A percentile compares a stretch with the other conserved stretches of the same genome.
Conservation (phyloP, 2,113 vertebrate genomes). For the Mugil cephalus region DNA sequence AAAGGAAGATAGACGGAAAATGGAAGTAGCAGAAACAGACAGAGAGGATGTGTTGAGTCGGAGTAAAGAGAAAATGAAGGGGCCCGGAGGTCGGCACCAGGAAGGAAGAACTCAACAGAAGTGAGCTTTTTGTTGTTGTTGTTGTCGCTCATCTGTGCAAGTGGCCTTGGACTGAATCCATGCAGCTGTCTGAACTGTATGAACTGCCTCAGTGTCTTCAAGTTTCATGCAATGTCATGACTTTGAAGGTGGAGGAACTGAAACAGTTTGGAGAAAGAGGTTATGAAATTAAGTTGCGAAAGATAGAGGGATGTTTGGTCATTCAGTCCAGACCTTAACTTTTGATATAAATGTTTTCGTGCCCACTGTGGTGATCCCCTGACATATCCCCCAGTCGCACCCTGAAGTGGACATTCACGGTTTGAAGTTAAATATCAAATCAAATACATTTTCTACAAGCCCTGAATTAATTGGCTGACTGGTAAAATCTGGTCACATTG, state of each 20-base stretch:
- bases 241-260: not conserved
- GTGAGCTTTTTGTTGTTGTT: not conserved
- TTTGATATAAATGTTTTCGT: too few species aligned
- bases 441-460: not conserved
- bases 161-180: not conserved
- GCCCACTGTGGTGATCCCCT: too few species aligned
- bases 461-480: too few species aligned
- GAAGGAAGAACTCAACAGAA: slow-evolving; percentile 8
- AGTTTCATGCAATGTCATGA: slow-evolving; percentile 7
- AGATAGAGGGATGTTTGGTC: slow-evolving; percentile 22
- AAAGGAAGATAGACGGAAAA: not conserved
- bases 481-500: too few species aligned
- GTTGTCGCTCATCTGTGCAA: not conserved
- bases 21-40: slow-evolving; percentile 3
- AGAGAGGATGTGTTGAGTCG: not conserved
- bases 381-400: too few species aligned
- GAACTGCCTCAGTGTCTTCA: slow-evolving; percentile 4
- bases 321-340: not conserved
- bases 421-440: not conserved
- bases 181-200: slow-evolving; percentile 6
- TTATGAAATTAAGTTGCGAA: slow-evolving; percentile 3
- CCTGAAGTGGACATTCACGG: not conserved
- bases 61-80: not conserved
- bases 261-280: not conserved
- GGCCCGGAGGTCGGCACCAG: not conserved